Evolutionary conservation across 2,113 vertebrate genomes (phyloP).

Genomic region (Eleginops maclovinus): DNA sequence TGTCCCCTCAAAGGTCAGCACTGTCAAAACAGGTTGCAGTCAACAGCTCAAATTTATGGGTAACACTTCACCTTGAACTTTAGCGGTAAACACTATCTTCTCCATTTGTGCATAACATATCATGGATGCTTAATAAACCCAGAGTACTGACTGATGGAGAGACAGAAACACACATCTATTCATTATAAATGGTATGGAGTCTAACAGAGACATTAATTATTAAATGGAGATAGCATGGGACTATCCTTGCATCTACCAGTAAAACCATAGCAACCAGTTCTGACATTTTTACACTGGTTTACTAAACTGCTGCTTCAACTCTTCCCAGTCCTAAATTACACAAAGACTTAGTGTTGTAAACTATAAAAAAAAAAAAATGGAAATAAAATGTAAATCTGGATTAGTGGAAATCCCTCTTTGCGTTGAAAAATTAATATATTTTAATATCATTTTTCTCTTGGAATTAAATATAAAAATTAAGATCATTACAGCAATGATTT

Average conservation of each 20-base stretch:
- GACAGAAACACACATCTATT: background rate
- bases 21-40: too few relatives aligned
- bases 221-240: constrained; percentile 1
- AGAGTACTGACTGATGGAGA: background rate
- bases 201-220: constrained; percentile 22
- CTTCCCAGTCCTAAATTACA: too few relatives aligned
- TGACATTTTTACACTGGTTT: background rate
- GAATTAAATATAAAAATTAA: too few relatives aligned
- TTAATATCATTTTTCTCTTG: too few relatives aligned
- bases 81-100: background rate
- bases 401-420: too few relatives aligned
- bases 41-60: background rate
- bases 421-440: too few relatives aligned
- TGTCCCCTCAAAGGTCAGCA: background rate
- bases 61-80: background rate
- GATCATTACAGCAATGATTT: too few relatives aligned
- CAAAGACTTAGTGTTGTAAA: too few relatives aligned
- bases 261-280: constrained; percentile 11
- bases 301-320: background rate
- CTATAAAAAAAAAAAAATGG: too few relatives aligned
- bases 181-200: constrained; percentile 19
- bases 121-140: background rate
- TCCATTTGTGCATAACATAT: background rate
- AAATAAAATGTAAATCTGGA: too few relatives aligned
- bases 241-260: constrained; percentile 1